These are phyloP conservation scores for Pteria penguin DNA, from an alignment of 2,888 invertebrate species.

Conservation along the genomic window DNA sequence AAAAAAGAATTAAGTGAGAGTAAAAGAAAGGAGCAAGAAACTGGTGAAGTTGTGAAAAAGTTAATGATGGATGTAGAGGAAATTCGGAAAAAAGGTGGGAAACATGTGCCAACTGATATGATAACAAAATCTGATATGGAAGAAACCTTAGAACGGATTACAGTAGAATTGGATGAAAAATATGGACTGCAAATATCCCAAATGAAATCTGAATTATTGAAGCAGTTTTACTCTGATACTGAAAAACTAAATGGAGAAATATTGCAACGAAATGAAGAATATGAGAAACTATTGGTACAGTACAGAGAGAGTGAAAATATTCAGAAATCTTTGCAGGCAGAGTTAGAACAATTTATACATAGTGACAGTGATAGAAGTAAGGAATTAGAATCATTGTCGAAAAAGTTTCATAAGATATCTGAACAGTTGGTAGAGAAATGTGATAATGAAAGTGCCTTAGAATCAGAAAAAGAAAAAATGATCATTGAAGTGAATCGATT, in stretches of 20 bases:
- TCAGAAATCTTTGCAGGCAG: slow-evolving; percentile 26
- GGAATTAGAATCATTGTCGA: slow-evolving; percentile 27
- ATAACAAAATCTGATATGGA: slow-evolving; percentile 2
- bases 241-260: slow-evolving; percentile 20
- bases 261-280: slow-evolving; percentile 10
- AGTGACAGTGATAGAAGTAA: slow-evolving; percentile 27
- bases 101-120: not conserved
- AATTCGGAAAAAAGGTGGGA: slow-evolving; percentile 25
- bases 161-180: slow-evolving; percentile 60
- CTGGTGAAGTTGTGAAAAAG: slow-evolving; percentile 33
- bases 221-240: slow-evolving; percentile 20
- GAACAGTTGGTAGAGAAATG: slow-evolving; percentile 15
- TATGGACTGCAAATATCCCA: slow-evolving; percentile 57
- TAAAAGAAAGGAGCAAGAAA: slow-evolving; percentile 20
- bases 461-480: slow-evolving; percentile 10
- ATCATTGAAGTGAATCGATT: not conserved
- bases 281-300: slow-evolving; percentile 10
- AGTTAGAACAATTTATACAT: slow-evolving; percentile 37
- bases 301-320: slow-evolving; percentile 17
- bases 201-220: slow-evolving; percentile 53
- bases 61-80: slow-evolving; percentile 51
- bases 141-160: slow-evolving; percentile 27
- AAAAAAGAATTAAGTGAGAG: slow-evolving; percentile 20
- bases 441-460: slow-evolving; percentile 19
- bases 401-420: slow-evolving; percentile 27